Base-by-base conservation (phyloP, 2,888 invertebrate genomes). In the Saturnia pavonia region DNA sequence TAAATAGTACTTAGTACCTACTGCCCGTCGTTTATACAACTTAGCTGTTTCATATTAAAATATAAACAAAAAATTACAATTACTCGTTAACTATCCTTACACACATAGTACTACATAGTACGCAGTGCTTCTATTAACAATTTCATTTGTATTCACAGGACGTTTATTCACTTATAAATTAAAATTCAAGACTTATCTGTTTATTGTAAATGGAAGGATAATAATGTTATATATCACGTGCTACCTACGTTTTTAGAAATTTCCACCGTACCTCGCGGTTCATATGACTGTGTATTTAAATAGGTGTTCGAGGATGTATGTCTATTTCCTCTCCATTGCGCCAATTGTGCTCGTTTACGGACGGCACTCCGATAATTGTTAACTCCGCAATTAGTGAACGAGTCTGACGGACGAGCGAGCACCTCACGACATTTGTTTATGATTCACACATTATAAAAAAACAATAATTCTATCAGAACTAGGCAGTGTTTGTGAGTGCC, bases 281-380 rank as follows among this genome's bases (percentile, higher is more conserved):
- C 34, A 71, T 73, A 75, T 74, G 71, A 73, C 72, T 77, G 76
- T 73, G 74, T 75, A 74, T 75, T 75, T 78, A 75, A 75, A 80
- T 83, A 83, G 80, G 82, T 86, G 82, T 85, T 83, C 75, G 79
- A 83, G 85, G 85, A 86, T 91, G 86, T 85, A 87, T 88, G 90
- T 82, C 83, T 85, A 89, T 87, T 92, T 93, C 92, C 93, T 92
- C 87, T 86, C 88, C 83, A 91, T 91, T 91, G 89, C 86, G 88
- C 85, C 92, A 93, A 93, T 94, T 93, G 91, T 81, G 90, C 89
- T 91, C 85, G 87, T 93, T 92, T 89, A 85, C 78, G 84, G 82
- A 85, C 85, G 82, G 82, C 87, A 89, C 88, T 87, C 85, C 79
- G 81, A 88, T 93, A 92, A 93, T 93, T 92, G 90, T 88, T 80